phyloP scores from a whole-genome alignment of 2,888 invertebrate species.

The Metallyticus violacea region DNA sequence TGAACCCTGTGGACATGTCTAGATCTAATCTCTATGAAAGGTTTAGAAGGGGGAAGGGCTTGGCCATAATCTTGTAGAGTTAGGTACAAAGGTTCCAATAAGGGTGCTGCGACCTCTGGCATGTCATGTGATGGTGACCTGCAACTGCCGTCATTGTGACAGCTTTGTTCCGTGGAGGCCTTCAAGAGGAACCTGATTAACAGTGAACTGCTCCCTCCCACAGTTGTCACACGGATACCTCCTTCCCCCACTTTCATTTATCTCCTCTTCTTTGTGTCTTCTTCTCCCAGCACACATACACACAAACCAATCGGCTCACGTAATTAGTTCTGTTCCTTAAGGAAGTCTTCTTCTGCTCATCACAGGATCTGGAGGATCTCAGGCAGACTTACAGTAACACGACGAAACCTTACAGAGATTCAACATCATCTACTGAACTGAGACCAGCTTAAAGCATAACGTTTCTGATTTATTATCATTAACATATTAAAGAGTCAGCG shows the following conservation, averaged over 20 bases:
- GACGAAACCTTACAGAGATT: not conserved
- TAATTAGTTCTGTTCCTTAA: constrained; percentile 13
- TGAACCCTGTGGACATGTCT: not conserved
- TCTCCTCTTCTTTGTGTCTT: not conserved
- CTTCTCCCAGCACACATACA: not conserved
- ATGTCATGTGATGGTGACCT: not conserved
- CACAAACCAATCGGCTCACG: not conserved
- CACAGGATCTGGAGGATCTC: not conserved
- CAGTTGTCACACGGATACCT: not conserved
- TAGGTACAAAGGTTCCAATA: not conserved
- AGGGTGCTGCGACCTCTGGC: not conserved
- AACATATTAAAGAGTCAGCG: too few species aligned
- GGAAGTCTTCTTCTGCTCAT: not conserved
- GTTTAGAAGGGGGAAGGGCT: not conserved
- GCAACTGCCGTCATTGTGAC: not conserved
- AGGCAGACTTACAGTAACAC: not conserved
- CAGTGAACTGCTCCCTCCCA: not conserved
- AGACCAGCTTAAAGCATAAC: too few species aligned
- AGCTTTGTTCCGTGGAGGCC: not conserved
- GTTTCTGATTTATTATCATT: too few species aligned
- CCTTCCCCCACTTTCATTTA: not conserved
- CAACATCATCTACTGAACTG: too few species aligned
- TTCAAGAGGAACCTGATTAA: not conserved
- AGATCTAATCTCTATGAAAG: not conserved
- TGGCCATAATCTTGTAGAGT: not conserved